phyloP scores from a whole-genome alignment of 2,113 vertebrate species.

The Heterotis niloticus region DNA sequence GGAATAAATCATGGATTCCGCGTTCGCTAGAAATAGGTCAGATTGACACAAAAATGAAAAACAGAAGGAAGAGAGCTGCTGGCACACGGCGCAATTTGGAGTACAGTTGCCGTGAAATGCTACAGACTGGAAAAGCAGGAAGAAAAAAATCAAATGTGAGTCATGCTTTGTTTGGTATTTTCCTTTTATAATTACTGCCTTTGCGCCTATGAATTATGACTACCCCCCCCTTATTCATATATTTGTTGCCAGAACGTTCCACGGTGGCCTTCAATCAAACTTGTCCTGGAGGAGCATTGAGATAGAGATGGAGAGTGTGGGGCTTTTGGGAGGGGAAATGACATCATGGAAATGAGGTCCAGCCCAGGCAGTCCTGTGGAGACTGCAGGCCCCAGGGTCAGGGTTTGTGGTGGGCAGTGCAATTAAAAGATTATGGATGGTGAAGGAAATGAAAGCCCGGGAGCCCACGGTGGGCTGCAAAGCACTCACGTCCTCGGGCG shows the following conservation, averaged over 20 bases:
- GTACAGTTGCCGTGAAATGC: neutral
- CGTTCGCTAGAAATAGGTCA: neutral
- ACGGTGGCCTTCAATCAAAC: slow-evolving; percentile 7
- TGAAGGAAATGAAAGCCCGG: slow-evolving; percentile 52
- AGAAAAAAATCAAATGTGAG: neutral
- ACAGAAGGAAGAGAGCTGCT: neutral
- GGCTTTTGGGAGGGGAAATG: slow-evolving; percentile 39
- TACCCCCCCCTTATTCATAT: slow-evolving; percentile 7
- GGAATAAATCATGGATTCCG: neutral
- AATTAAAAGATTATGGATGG: slow-evolving; percentile 54
- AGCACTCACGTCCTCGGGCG: neutral
- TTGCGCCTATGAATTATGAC: neutral
- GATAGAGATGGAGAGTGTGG: neutral
- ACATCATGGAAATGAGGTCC: slow-evolving; percentile 60
- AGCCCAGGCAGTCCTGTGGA: slow-evolving; percentile 33
- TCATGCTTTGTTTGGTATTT: slow-evolving; percentile 22
- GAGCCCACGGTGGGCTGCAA: neutral
- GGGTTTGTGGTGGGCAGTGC: neutral
- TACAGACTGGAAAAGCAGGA: neutral
- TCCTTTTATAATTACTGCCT: slow-evolving; percentile 19
- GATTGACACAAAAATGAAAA: neutral
- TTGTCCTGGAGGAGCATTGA: neutral
- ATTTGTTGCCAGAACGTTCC: slow-evolving; percentile 13
- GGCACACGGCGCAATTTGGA: neutral
- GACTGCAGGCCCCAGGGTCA: slow-evolving; percentile 46